Percentiles rank a stretch among this genome's conserved stretches.
Conservation (phyloP, 2,888 invertebrate species). For the Pachycephus smyrnensis region DNA sequence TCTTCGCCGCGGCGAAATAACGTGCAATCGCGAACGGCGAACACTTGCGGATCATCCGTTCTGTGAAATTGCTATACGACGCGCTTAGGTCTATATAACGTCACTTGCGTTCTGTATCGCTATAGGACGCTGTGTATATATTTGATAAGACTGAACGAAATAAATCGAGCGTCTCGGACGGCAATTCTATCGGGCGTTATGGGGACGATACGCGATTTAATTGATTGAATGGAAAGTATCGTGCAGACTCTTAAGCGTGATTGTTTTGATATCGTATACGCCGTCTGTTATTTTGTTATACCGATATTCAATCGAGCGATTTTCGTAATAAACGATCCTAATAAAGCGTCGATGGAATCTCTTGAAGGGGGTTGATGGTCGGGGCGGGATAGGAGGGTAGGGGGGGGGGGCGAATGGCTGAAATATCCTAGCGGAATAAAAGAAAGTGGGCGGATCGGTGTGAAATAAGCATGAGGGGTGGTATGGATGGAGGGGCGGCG, state of each 20-base stretch:
- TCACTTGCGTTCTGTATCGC: neutral
- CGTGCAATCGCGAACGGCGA: neutral
- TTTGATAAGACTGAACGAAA: neutral
- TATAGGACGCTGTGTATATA: neutral
- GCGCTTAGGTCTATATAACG: neutral
- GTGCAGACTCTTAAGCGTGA: too few relatives aligned
- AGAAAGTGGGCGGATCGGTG: neutral
- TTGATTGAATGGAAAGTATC: neutral
- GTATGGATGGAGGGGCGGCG: neutral
- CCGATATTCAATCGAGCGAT: neutral
- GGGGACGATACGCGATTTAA: neutral
- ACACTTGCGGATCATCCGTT: neutral
- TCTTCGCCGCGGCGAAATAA: neutral
- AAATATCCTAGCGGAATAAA: neutral
- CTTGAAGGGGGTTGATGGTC: neutral
- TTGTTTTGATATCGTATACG: too few relatives aligned
- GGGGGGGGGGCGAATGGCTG: neutral
- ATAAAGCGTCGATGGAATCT: neutral
- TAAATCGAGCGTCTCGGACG: neutral
- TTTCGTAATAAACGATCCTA: neutral
- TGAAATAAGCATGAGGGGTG: neutral
- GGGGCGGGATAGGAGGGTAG: neutral
- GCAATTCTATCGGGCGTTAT: neutral
- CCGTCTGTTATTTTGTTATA: neutral
- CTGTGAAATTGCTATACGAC: neutral